phyloP scores from a whole-genome alignment of 1,140 invertebrate species.

The Heliconius eleuchia region DNA sequence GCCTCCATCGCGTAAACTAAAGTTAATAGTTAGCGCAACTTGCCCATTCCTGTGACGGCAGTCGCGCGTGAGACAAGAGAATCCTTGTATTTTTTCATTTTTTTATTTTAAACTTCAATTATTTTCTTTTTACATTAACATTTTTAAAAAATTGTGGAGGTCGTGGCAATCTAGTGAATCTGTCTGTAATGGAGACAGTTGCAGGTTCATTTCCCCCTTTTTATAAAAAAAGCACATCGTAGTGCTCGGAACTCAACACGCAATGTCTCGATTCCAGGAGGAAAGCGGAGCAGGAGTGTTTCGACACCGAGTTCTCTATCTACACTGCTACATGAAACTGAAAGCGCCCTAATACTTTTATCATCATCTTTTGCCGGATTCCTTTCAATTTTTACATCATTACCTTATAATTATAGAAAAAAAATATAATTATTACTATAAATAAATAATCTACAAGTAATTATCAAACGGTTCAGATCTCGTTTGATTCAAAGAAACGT shows the following conservation, averaged over 20 bases:
- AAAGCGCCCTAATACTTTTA: too few species aligned
- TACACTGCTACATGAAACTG: too few species aligned
- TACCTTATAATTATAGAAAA: too few species aligned
- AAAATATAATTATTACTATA: background rate
- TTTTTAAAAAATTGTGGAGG: background rate
- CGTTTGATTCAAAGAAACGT: constrained; percentile 33
- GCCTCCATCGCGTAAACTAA: constrained; percentile 7
- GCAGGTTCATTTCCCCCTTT: background rate
- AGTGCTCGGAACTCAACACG: too few species aligned
- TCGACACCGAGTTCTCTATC: too few species aligned
- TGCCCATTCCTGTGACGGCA: background rate
- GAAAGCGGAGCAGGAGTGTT: too few species aligned
- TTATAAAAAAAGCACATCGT: too few species aligned
- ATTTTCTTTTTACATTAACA: background rate
- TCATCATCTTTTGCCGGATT: too few species aligned
- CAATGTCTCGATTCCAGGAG: too few species aligned
- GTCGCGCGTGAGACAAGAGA: background rate
- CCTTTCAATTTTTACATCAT: too few species aligned
- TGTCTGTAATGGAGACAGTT: too few species aligned
- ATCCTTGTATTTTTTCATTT: background rate
- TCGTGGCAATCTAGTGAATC: background rate
- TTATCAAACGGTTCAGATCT: background rate
- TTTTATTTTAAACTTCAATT: background rate
- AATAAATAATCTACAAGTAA: too few species aligned
- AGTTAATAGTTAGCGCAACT: constrained; percentile 10